A percentile compares a stretch with the other conserved stretches of the same genome.
Conservation (phyloP, 2,888 invertebrate species). For the Lucinisca nassula region DNA sequence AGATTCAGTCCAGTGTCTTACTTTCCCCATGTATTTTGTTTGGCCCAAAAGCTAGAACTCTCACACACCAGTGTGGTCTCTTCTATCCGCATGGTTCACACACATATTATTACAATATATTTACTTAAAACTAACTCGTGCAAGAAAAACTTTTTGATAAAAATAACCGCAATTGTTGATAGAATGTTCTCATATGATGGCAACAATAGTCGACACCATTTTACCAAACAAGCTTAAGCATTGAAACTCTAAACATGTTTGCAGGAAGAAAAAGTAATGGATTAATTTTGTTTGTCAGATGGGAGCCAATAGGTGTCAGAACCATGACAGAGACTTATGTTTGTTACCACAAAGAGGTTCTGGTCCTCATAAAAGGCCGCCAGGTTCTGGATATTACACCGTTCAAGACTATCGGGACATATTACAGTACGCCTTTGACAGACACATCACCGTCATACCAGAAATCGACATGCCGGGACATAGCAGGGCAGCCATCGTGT, state of each 20-base stretch:
- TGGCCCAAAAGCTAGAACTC: no score
- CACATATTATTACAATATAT: not conserved
- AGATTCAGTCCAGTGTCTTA: no score
- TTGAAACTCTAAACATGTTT: no score
- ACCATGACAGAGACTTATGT: constrained; percentile 55
- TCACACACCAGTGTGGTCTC: no score
- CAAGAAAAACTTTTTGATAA: no score
- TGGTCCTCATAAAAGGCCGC: constrained; percentile 65
- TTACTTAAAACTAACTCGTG: not conserved
- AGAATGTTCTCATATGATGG: no score
- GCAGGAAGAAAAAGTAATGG: no score
- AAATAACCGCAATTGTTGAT: no score
- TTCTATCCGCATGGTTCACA: no score
- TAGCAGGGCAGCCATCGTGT: constrained; percentile 77
- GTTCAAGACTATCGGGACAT: constrained; percentile 77
- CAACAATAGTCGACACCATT: no score
- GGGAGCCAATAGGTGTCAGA: not conserved
- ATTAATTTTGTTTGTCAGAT: not conserved
- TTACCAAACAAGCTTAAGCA: no score
- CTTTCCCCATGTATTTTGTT: no score
- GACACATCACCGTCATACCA: constrained; percentile 82
- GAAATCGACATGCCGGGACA: constrained; percentile 85
- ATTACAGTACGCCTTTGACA: constrained; percentile 70
- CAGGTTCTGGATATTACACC: constrained; percentile 77
- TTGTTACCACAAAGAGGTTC: constrained; percentile 77